These are phyloP conservation scores for Falco cherrug DNA, from an alignment of 2,797 vertebrate species.

Conservation along the genomic window DNA sequence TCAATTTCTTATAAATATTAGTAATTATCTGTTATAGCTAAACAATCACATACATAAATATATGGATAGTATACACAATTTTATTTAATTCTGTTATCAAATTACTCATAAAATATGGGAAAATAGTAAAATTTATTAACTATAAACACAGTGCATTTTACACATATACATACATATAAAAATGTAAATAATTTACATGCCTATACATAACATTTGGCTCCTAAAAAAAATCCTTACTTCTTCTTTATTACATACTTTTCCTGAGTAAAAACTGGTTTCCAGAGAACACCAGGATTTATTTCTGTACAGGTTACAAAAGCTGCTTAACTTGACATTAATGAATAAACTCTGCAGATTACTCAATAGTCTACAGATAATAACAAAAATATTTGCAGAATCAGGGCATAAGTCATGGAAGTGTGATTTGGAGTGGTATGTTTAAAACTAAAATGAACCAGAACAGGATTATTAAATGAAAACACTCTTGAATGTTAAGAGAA, in stretches of 20 bases:
- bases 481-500: not conserved
- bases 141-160: not conserved
- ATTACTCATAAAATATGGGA: not conserved
- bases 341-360: not conserved
- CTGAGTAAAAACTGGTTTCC: not conserved
- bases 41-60: not conserved
- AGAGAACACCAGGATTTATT: not conserved
- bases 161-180: not conserved
- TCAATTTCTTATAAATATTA: not conserved
- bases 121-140: not conserved
- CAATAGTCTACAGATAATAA: not conserved
- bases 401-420: not conserved
- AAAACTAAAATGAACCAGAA: not conserved
- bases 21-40: not conserved
- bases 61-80: not conserved
- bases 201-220: not conserved
- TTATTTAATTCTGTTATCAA: not conserved
- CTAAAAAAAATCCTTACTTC: not conserved
- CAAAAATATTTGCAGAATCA: not conserved
- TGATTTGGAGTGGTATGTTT: not conserved
- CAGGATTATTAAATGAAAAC: not conserved
- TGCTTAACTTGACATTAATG: not conserved
- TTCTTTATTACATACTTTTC: not conserved
- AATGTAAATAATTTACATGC: not conserved
- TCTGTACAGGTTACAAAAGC: not conserved